Conservation (phyloP, 2,113 vertebrate species). For the Micronisus gabar region DNA sequence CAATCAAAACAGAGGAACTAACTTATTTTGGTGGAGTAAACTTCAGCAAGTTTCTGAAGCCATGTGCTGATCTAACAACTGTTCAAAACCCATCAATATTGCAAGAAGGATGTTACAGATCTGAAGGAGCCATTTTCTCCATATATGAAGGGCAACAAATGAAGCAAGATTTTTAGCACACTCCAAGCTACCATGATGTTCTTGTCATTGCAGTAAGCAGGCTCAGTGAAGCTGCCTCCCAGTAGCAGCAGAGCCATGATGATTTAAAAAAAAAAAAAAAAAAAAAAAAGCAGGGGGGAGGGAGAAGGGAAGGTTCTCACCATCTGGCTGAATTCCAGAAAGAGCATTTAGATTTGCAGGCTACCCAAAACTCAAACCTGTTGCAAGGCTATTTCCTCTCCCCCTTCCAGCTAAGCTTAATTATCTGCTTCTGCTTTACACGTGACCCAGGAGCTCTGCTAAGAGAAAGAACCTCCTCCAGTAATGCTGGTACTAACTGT, state of each 20-base stretch:
- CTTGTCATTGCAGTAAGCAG: neutral
- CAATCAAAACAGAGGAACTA: neutral
- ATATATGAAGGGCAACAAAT: neutral
- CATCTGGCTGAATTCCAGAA: conserved; percentile 20
- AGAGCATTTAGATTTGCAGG: conserved; percentile 22
- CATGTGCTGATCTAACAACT: neutral
- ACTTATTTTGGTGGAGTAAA: neutral
- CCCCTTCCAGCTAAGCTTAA: conserved; percentile 2
- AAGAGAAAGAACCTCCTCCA: conserved; percentile 9
- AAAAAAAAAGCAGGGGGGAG: neutral
- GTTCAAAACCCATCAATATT: neutral
- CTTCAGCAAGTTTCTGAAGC: neutral
- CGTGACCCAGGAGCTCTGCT: neutral
- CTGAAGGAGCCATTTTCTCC: neutral
- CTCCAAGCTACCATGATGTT: neutral
- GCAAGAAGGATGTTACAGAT: neutral
- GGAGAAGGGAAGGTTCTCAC: conserved; percentile 11
- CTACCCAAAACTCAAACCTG: conserved; percentile 50
- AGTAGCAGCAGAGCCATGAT: neutral
- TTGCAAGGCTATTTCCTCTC: conserved; percentile 43
- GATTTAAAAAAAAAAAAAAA: neutral
- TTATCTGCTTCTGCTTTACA: neutral
- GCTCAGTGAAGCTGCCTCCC: neutral
- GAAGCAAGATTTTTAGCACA: neutral
- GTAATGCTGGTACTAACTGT: neutral